Conservation (phyloP, 2,888 invertebrate species). For the Tipula confusa region DNA sequence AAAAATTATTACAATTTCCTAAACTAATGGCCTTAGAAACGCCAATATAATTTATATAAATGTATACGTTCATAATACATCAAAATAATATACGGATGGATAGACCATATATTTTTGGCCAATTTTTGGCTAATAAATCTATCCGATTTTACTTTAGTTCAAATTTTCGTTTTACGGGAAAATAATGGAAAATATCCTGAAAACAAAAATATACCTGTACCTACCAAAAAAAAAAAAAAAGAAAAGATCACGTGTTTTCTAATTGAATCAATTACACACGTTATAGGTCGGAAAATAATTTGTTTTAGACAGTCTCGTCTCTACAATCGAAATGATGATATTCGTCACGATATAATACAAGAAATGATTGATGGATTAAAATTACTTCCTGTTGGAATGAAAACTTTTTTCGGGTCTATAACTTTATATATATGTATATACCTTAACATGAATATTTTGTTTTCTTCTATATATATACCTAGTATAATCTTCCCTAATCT, state of each 20-base stretch:
- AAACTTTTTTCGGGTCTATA: not conserved
- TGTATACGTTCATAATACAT: not conserved
- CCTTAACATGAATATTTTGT: too few relatives aligned
- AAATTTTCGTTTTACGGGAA: not conserved
- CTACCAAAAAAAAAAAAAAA: too few relatives aligned
- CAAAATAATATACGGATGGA: not conserved
- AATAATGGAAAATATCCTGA: not conserved
- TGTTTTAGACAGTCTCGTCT: not conserved
- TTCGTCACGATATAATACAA: not conserved
- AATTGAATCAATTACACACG: not conserved
- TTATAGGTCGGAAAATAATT: not conserved
- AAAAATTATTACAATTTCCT: not conserved
- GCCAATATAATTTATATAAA: not conserved
- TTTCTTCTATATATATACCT: too few relatives aligned
- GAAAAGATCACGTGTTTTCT: not conserved
- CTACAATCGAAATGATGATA: not conserved
- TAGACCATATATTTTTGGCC: not conserved
- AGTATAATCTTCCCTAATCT: too few relatives aligned
- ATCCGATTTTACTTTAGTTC: too few relatives aligned
- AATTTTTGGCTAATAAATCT: slow-evolving; percentile 16
- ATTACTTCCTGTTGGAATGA: not conserved
- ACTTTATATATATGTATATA: not conserved
- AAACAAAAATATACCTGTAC: not conserved
- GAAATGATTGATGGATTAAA: not conserved
- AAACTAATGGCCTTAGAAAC: not conserved